Conservation (phyloP, 2,113 vertebrate species). For the Fregata magnificens region DNA sequence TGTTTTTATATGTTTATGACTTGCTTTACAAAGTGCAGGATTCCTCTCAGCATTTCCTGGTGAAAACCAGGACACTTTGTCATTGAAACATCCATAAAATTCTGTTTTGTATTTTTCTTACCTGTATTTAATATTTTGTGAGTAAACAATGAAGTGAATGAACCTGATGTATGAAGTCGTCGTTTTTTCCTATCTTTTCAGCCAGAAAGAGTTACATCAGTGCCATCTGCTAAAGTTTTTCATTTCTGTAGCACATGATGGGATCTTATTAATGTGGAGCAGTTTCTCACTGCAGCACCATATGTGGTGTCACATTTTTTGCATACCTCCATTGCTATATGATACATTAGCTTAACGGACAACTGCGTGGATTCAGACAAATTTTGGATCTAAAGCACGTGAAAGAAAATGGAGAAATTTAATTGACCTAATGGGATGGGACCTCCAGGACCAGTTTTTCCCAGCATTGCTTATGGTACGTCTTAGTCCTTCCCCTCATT, state of each 20-base stretch:
- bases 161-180: not conserved
- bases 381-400: not conserved
- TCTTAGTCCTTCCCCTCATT: not conserved
- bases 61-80: not conserved
- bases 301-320: not conserved
- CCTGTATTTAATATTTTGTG: not conserved
- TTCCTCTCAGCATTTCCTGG: not conserved
- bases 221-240: conserved; percentile 5
- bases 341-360: not conserved
- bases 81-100: not conserved
- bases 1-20: not conserved
- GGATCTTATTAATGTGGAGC: not conserved
- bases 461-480: rapidly evolving
- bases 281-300: not conserved
- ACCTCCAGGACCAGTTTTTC: not conserved
- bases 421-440: not conserved
- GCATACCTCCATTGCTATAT: not conserved
- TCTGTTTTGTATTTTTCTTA: not conserved
- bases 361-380: not conserved
- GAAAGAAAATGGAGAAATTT: not conserved
- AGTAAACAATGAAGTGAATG: not conserved
- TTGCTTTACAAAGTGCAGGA: not conserved
- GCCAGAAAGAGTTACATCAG: not conserved
- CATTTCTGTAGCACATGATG: not conserved
- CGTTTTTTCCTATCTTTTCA: not conserved